Evolutionary conservation across 1,140 invertebrate genomes (phyloP), one percentile per base, ranked within the genome.

Genomic region (Papilio polyxenes): DNA sequence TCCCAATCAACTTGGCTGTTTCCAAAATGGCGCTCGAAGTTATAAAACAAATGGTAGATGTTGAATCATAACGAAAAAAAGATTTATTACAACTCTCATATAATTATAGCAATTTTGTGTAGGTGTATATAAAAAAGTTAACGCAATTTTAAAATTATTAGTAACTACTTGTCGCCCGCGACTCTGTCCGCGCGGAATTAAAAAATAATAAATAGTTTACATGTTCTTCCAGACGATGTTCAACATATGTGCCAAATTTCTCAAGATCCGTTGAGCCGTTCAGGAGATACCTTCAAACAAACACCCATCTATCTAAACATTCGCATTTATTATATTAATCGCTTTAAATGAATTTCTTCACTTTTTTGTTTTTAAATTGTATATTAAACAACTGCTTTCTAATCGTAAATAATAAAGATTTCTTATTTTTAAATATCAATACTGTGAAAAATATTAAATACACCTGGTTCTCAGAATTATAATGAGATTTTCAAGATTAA

Each of bases 51-150:
- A 72, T 72, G 37, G 65, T 31, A 17, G 11, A 11, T 31, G 65
- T 72, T 72, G 65, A 72, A 72, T 72, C 65, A 72, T 72, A 72
- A 72, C 65, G 65, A 72, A 72, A 37, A 69, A 72, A 72, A 23
- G 65, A 72, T 72, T 72, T 72, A 72, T 72, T 72, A 72, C 65
- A 15, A 37, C 65, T 17, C 31, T 72, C 23, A 17, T 3, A 37
- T 31, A 72, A 72, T 72, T 72, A 72, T 15, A 37, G 62, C 23
- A 37, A 72, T 72, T 72, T 72, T n/a, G 15, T 72, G 13, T 69
- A 40, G 37, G 31, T 23, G 10, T 65, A 65, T 31, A 65, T 15
- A 65, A 31, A 11, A 23, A 15, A 53, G 15, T 8, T 53, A 5
- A 65, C 3, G 11, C 23, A 15, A 23, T 65, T 31, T n/a, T 65